Percentiles rank a stretch among this genome's conserved stretches.
Evolutionary conservation across 2,113 vertebrate genomes (phyloP).

Genomic region (Colaptes auratus): DNA sequence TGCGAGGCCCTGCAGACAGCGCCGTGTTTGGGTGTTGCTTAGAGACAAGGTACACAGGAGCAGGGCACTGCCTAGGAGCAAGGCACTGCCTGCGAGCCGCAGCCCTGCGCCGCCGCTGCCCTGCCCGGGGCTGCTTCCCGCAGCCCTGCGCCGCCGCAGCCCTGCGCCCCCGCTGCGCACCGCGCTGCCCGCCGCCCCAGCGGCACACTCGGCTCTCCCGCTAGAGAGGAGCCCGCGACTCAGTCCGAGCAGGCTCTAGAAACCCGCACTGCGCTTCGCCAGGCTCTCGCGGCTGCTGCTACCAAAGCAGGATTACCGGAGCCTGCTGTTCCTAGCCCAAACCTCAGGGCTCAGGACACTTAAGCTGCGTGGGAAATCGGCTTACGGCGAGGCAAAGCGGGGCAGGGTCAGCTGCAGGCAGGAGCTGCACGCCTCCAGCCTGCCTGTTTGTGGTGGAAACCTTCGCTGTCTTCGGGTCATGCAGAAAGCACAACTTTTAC

Average conservation of each 20-base stretch:
- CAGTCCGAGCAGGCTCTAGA: neutral
- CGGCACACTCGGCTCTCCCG: neutral
- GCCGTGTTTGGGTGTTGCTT: neutral
- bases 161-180: neutral
- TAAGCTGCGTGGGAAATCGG: neutral
- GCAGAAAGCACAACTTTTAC: neutral
- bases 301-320: conserved; percentile 6
- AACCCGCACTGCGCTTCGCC: neutral
- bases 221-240: fast-evolving
- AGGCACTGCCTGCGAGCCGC: fast-evolving
- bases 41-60: neutral
- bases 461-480: neutral
- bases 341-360: neutral
- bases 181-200: neutral
- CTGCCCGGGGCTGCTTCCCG: no score
- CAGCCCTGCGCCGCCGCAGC: neutral
- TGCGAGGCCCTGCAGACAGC: neutral
- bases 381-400: neutral
- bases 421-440: neutral
- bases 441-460: neutral
- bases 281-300: neutral
- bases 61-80: fast-evolving
- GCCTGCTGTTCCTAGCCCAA: neutral
- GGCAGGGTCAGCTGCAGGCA: fast-evolving
- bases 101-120: fast-evolving